Base-by-base conservation (phyloP, 2,888 invertebrate species). In the Drosophila rubida region DNA sequence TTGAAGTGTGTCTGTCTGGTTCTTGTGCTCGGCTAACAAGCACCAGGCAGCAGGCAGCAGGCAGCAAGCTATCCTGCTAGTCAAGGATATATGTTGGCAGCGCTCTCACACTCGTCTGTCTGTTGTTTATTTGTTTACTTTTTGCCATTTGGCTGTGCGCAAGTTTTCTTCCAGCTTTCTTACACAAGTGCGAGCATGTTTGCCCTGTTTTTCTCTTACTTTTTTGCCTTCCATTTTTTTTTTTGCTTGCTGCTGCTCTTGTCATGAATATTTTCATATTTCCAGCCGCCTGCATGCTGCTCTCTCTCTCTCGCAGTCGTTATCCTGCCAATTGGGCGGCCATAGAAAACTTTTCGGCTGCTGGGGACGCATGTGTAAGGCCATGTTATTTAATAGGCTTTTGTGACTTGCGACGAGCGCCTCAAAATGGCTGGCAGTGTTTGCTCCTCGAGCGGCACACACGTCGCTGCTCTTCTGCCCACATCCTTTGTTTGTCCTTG, bases 121-220 rank as follows among this genome's bases (percentile, higher is more conserved):
- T 75, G 48, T 87, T 85, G 81, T 87, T 87, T 82, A 85, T 82
- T 87, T 82, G 82, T 87, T 82, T 82, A 79, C 86, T 82, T 87
- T 82, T 85, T 78, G 85, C 82, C 82, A 81, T 85, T 82, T 82
- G 72, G 60, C 63, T 82, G 80, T 76, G 57, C 51, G 63, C 45
- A 61, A 80, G 83, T 73, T 80, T 82, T 61, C 75, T 63, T 68
- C 39, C 5, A 48, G 75, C 42, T 69, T 68, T 60, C 63, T 69
- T 69, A 63, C 35, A 37, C 35, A 37, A 37, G 35, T 37, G 6
- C 13, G 35, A 37, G 6, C 57, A 53, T 53, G 22, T 32, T 58
- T 63, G 64, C 9, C 6, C 39, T 48, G 42, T 69, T 22, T 61
- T 16, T 45, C 22, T 50, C 54, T 44, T 50, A 57, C 37, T 49